These are phyloP conservation scores for Chiroxiphia lanceolata DNA, from an alignment of 2,797 vertebrate species.

Conservation along the genomic window DNA sequence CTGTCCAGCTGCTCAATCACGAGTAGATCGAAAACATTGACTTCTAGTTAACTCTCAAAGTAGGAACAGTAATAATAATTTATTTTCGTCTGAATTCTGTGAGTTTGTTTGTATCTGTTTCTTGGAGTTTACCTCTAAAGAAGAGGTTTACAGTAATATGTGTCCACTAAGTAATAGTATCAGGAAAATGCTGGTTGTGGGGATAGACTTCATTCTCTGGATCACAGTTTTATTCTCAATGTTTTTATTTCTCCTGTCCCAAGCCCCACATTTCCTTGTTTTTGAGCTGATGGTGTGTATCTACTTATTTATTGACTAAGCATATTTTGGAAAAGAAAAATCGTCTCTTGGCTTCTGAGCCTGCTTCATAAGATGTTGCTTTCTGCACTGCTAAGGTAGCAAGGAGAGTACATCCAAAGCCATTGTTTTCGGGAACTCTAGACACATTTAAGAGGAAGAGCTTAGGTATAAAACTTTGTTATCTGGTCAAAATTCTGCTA, in stretches of 20 bases:
- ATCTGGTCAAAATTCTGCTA: not conserved
- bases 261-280: not conserved
- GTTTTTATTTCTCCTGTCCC: not conserved
- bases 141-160: not conserved
- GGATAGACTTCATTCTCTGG: not conserved
- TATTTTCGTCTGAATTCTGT: not conserved
- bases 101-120: not conserved
- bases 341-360: not conserved
- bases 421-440: not conserved
- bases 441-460: not conserved
- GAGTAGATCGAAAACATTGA: not conserved
- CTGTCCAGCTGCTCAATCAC: not conserved
- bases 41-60: not conserved
- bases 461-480: not conserved
- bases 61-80: not conserved
- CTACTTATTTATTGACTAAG: not conserved
- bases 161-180: not conserved
- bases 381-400: not conserved
- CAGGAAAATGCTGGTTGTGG: not conserved
- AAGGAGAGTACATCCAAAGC: not conserved
- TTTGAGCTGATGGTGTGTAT: not conserved
- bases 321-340: not conserved
- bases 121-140: not conserved
- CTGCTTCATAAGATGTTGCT: not conserved
- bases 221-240: not conserved